A percentile compares a stretch with the other conserved stretches of the same genome.
phyloP scores from a whole-genome alignment of 2,113 vertebrate genomes.

The Mormyrus lacerda region DNA sequence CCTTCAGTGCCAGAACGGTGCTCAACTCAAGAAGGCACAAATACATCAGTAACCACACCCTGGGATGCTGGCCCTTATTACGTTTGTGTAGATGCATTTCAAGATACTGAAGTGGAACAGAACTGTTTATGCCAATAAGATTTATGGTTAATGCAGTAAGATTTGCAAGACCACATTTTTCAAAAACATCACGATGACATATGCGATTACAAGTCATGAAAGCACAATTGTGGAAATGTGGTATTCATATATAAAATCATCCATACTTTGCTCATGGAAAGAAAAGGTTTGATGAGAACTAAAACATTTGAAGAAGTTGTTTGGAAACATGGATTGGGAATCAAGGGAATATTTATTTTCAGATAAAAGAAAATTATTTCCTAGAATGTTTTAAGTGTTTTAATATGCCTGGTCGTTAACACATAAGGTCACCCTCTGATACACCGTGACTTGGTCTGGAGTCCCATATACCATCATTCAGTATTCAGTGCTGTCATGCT shows the following conservation, averaged over 20 bases:
- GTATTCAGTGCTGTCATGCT: constrained; percentile 39
- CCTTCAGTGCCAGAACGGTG: not conserved
- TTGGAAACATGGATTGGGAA: not conserved
- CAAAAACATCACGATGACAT: not conserved
- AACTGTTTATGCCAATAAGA: not conserved
- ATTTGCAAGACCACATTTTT: not conserved
- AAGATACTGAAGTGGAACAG: not conserved
- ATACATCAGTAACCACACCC: not conserved
- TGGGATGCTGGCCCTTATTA: not conserved
- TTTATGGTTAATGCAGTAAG: not conserved
- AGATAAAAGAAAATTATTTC: not conserved
- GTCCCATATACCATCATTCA: constrained; percentile 31
- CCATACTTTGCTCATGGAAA: not conserved
- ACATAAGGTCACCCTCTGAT: not conserved
- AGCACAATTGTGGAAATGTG: not conserved
- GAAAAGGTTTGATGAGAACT: not conserved
- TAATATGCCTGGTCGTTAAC: not conserved
- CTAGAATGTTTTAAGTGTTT: not conserved
- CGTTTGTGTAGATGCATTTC: not conserved
- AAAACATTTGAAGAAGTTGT: not conserved
- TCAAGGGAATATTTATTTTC: not conserved
- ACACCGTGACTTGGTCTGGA: constrained; percentile 6
- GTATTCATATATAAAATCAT: not conserved
- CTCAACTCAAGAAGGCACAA: not conserved
- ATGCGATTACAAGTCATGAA: not conserved